These are phyloP conservation scores for Microctenopoma stevenorrisi DNA, from an alignment of 2,797 vertebrate genomes.

Conservation along the genomic window DNA sequence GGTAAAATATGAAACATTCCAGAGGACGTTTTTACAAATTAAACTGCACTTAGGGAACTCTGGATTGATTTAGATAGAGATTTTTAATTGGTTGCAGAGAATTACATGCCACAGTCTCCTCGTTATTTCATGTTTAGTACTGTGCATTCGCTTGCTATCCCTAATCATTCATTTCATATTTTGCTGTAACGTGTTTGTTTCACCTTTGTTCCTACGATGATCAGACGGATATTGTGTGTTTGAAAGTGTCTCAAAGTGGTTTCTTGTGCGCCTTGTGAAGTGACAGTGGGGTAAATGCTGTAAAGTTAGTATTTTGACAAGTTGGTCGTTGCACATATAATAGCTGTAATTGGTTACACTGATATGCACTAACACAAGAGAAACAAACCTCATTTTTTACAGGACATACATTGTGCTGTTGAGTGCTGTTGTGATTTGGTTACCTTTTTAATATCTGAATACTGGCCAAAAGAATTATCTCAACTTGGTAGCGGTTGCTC, in stretches of 20 bases:
- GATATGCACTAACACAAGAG: slow-evolving; percentile 82
- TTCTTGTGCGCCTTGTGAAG: slow-evolving; percentile 73
- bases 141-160: slow-evolving; percentile 61
- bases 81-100: slow-evolving; percentile 29
- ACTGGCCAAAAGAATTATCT: slow-evolving; percentile 52
- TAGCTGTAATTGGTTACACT: slow-evolving; percentile 79
- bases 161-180: slow-evolving; percentile 45
- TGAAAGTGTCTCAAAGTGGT: slow-evolving; percentile 64
- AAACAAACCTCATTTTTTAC: slow-evolving; percentile 88
- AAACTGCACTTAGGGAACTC: slow-evolving; percentile 17
- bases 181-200: slow-evolving; percentile 60
- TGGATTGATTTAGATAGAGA: slow-evolving; percentile 23
- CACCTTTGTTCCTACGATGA: slow-evolving; percentile 53
- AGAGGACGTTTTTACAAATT: slow-evolving; percentile 41
- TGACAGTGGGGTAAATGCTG: slow-evolving; percentile 73
- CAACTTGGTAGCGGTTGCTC: slow-evolving; percentile 41
- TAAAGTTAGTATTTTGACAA: slow-evolving; percentile 67
- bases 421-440: slow-evolving; percentile 70
- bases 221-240: slow-evolving; percentile 67
- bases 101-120: slow-evolving; percentile 29
- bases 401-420: slow-evolving; percentile 69
- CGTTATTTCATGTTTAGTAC: slow-evolving; percentile 48
- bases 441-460: slow-evolving; percentile 56
- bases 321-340: slow-evolving; percentile 70
- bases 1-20: slow-evolving; percentile 62